phyloP scores from a whole-genome alignment of 2,797 vertebrate genomes.

The Cynopterus sphinx region DNA sequence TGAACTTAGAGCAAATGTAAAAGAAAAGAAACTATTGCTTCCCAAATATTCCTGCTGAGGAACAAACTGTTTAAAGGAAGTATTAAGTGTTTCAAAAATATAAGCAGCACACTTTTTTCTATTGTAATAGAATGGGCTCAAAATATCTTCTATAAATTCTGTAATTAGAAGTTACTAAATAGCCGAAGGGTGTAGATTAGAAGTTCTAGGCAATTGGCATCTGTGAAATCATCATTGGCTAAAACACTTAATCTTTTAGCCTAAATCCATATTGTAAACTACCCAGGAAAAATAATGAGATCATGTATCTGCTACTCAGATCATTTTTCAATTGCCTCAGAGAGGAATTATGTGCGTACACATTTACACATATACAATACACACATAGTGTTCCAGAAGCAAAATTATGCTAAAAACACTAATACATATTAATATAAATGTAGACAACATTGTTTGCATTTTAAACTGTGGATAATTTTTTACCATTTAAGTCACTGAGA shows the following conservation, averaged over 20 bases:
- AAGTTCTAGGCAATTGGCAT: slow-evolving; percentile 72
- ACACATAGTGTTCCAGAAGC: slow-evolving; percentile 73
- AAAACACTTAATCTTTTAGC: slow-evolving; percentile 77
- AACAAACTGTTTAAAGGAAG: slow-evolving; percentile 42
- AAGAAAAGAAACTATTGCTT: slow-evolving; percentile 47
- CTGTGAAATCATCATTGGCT: slow-evolving; percentile 78
- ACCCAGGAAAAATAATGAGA: slow-evolving; percentile 78
- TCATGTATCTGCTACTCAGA: slow-evolving; percentile 82
- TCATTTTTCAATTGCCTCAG: slow-evolving; percentile 81
- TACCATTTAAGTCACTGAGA: slow-evolving; percentile 74
- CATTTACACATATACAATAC: background rate
- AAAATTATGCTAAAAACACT: slow-evolving; percentile 80
- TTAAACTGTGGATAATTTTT: slow-evolving; percentile 81
- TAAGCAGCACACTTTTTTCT: slow-evolving; percentile 68
- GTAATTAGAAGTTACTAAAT: slow-evolving; percentile 60
- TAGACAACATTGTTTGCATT: slow-evolving; percentile 81
- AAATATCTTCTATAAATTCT: background rate
- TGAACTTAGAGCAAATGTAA: background rate
- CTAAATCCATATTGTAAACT: slow-evolving; percentile 80
- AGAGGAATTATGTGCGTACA: slow-evolving; percentile 54
- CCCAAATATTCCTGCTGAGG: slow-evolving; percentile 63
- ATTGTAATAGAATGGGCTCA: slow-evolving; percentile 51
- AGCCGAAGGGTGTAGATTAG: slow-evolving; percentile 65
- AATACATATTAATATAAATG: slow-evolving; percentile 81
- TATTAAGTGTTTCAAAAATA: slow-evolving; percentile 52